phyloP scores from a whole-genome alignment of 2,888 invertebrate genomes.

The Tenthredo livida region DNA sequence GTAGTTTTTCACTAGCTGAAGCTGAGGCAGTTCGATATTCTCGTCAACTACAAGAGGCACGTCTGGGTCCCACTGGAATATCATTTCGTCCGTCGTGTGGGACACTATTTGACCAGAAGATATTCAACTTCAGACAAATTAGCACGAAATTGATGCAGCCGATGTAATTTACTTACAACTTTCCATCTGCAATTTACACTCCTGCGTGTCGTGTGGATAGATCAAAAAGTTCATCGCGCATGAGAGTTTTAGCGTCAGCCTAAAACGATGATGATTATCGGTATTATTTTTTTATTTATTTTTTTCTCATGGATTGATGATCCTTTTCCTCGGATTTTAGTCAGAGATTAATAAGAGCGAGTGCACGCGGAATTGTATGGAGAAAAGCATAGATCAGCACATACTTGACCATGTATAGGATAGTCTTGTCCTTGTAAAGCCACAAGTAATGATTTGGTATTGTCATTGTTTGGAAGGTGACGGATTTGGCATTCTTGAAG shows the following conservation, averaged over 20 bases:
- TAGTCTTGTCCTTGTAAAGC: slow-evolving; percentile 92
- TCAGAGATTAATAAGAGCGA: background rate
- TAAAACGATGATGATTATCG: slow-evolving; percentile 71
- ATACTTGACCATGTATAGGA: slow-evolving; percentile 92
- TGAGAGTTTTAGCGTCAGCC: slow-evolving; percentile 90
- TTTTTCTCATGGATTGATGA: background rate
- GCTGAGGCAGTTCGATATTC: slow-evolving; percentile 94
- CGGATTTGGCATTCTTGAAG: slow-evolving; percentile 96
- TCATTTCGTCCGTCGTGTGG: slow-evolving; percentile 95
- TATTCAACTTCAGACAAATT: background rate
- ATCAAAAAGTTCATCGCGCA: slow-evolving; percentile 97
- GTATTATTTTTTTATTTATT: background rate
- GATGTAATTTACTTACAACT: slow-evolving; percentile 86
- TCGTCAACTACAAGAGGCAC: slow-evolving; percentile 94
- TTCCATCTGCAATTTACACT: slow-evolving; percentile 96
- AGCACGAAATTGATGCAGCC: background rate
- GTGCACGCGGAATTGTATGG: background rate
- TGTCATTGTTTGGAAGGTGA: slow-evolving; percentile 96
- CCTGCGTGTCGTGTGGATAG: slow-evolving; percentile 96
- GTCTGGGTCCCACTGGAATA: slow-evolving; percentile 96
- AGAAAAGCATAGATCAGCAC: slow-evolving; percentile 64
- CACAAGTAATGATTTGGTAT: slow-evolving; percentile 96
- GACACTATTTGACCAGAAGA: slow-evolving; percentile 84
- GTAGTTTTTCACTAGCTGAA: slow-evolving; percentile 91
- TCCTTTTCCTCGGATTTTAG: background rate